Evolutionary conservation across 2,888 invertebrate genomes (phyloP), one percentile per base, ranked within the genome.

Genomic region (Orthosia incerta): DNA sequence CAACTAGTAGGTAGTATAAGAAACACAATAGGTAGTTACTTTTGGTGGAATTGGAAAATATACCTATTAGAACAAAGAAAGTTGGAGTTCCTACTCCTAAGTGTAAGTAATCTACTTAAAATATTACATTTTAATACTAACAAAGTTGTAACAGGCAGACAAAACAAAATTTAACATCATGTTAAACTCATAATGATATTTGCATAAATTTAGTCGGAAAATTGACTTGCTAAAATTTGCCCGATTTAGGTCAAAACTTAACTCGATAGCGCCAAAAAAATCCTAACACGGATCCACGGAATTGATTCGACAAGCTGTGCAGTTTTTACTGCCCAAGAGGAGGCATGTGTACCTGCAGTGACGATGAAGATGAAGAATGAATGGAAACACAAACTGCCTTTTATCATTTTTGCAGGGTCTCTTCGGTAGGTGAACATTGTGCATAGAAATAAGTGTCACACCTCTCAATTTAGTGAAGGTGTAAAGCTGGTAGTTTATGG

Each of bases 221-320:
- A 31, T 31, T 26, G 26, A 31, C 31, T 26, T 26, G 26, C 39
- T n/a, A 13, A 1, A 4, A 61, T 61, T n/a, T 48, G 0, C n/a
- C n/a, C n/a, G 18, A 48, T 13, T 46, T 46, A 53, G 13, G 15
- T 55, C 55, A 23, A 20, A 48, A 48, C 18, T 16, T 7, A 23
- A 4, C 18, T 15, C 15, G 5, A 5, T 11, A 4, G 4, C 31
- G 15, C 15, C 18, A 45, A 51, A 74, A 55, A 20, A 56, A 13
- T 15, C 16, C n/a, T n/a, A 71, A 56, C 23, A 56, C 23, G 23
- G 45, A 62, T 62, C 50, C 15, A 7, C 55, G n/a, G 20, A 48
- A 45, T 56, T 20, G 56, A 75, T 75, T 56, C 56, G 56, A 73
- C 39, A 75, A 45, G 39, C 64, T 75, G 39, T 50, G 23, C 56